phyloP scores from a whole-genome alignment of 2,888 invertebrate genomes.

The Rhagonycha fulva region DNA sequence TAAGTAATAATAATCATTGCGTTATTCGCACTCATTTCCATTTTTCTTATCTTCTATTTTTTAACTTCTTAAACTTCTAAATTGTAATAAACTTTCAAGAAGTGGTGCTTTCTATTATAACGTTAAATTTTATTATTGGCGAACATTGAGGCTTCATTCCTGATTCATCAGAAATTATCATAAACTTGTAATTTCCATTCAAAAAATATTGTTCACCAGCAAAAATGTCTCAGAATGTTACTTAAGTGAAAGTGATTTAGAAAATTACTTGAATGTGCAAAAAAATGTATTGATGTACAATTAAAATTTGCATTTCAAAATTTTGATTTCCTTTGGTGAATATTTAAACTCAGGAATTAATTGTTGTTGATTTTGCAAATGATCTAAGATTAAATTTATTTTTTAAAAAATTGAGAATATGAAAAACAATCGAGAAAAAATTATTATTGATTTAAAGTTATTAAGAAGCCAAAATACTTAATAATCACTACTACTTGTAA shows the following conservation, averaged over 20 bases:
- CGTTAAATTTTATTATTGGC: neutral
- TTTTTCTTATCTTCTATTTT: neutral
- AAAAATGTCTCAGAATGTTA: neutral
- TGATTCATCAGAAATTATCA: neutral
- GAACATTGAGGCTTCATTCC: neutral
- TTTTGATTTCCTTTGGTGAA: neutral
- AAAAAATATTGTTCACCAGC: neutral
- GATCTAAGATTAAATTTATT: too few relatives aligned
- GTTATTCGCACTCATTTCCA: neutral
- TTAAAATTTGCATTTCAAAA: neutral
- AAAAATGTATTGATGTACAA: neutral
- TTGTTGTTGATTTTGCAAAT: too few relatives aligned
- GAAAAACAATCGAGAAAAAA: too few relatives aligned
- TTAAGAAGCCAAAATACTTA: too few relatives aligned
- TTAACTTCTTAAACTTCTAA: too few relatives aligned
- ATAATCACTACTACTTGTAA: too few relatives aligned
- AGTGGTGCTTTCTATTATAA: neutral
- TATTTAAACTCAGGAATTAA: too few relatives aligned
- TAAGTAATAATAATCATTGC: neutral
- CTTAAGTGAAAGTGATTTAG: neutral
- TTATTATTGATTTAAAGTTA: too few relatives aligned
- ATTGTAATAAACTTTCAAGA: neutral
- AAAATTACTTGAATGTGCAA: neutral
- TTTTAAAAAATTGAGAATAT: too few relatives aligned
- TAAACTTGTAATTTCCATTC: neutral